Evolutionary conservation across 2,888 invertebrate genomes (phyloP), one percentile per base, ranked within the genome.

Genomic region (Sinodicranocentrus sp.): DNA sequence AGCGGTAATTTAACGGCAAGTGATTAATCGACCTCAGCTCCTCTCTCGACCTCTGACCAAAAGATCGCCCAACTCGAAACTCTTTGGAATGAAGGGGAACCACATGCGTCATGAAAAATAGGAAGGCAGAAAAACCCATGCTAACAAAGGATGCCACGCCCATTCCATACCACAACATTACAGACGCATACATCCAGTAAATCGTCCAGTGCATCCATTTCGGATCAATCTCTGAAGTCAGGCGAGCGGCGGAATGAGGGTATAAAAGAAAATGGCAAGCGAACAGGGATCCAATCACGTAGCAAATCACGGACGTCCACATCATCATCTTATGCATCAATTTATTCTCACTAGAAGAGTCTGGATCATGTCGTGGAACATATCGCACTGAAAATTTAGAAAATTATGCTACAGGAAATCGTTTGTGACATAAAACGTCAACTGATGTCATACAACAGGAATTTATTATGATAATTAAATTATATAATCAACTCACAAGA

Each of bases 301-400:
- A 6, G 54, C 33, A 63, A n/a, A 63, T 59, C 3, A 33, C 17
- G 23, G 59, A 28, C 21, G 13, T 19, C 33, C 28, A 39, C 5
- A 63, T 2, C 1, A 54, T 63, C 0, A 13, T 3, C 25, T 23
- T n/a, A 13, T 71, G 63, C 63, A 72, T 63, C 0, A 71, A 3
- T 26, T 54, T 48, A 19, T 79, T 79, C 6, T 39, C 25, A 2
- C 13, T 6, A 6, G 63, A 54, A 0, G 48, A 63, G 39, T 79
- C 39, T 1, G 72, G 79, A n/a, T 79, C 26, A 39, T 71, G 39
- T 10, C 71, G n/a, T 1, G 79, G 72, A 1, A 79, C 54, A 13
- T 39, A 79, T 17, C 39, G 6, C 2, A 8, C 78, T 78, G 43
- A 19, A 39, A 39, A 33, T 13, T 10, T n/a, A n/a, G n/a, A n/a